Base-by-base conservation (phyloP, 2,888 invertebrate species). In the Microctonus aethiopoides region DNA sequence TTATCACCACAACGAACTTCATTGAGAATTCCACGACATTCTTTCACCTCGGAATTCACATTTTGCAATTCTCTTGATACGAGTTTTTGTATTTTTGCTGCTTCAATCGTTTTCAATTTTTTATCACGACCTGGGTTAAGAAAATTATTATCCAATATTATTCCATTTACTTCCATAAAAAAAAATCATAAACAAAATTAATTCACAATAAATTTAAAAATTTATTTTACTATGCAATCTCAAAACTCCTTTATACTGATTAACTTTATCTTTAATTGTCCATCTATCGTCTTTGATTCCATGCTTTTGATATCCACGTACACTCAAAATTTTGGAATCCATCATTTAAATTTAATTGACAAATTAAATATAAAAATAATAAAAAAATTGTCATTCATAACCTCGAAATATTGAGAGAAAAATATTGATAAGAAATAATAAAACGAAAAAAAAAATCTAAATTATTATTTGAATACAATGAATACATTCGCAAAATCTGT, bases 241-340 rank as follows among this genome's bases (percentile, higher is more conserved):
- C 36, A 91, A 89, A 36, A 92, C 87, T 24, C 91, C 91, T 59
- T 91, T 89, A 77, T 92, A 92, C 80, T 92, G 92, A 66, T 88
- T 89, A 54, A 92, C 89, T 86, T 92, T 92, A 77, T 92, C 92
- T 76, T 88, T 89, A 57, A 90, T 90, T 1, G 90, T 89, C 92
- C 92, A 92, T 81, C 89, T 89, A 36, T 89, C 89, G 76, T 91
- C 90, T 79, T 89, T 89, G 89, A 91, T 90, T 34, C 91, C 91
- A 86, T 91, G 91, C 68, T 89, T 86, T 69, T 89, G 89, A 0
- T 89, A 34, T 10, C 24, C 51, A 13, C 63, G 26, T 32, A 52
- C 29, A 34, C 34, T 13, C 22, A 51, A 51, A 29, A 52, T 51
- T n/a, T 63, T 51, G 5, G 90, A 90, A 26, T 89, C 89, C 11